Conservation (phyloP, 1,140 invertebrate species). For the Caerostris darwini region DNA sequence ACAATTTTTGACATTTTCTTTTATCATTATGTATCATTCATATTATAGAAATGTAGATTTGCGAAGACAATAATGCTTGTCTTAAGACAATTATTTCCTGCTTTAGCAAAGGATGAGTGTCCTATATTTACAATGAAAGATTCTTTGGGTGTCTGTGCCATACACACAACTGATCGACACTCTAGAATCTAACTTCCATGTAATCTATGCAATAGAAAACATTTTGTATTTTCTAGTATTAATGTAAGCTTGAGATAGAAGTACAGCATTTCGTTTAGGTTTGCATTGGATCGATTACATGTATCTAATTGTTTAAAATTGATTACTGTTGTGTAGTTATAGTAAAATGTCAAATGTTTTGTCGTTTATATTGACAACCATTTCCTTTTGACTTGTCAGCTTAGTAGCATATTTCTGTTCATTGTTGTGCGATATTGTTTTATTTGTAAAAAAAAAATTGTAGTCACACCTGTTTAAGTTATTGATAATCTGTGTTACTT, state of each 20-base stretch:
- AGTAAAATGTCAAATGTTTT: constrained; percentile 26
- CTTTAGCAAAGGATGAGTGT: not conserved
- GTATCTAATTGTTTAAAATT: constrained; percentile 56
- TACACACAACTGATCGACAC: constrained; percentile 45
- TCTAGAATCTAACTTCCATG: constrained; percentile 36
- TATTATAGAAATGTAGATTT: not conserved
- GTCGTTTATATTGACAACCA: not conserved
- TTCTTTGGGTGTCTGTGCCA: constrained; percentile 50
- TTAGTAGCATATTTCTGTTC: constrained; percentile 19
- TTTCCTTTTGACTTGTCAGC: constrained; percentile 55
- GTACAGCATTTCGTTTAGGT: constrained; percentile 53
- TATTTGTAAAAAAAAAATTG: constrained; percentile 51
- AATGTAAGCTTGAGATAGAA: constrained; percentile 7
- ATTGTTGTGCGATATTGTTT: constrained; percentile 60
- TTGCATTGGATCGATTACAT: not conserved
- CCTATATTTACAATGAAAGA: not conserved
- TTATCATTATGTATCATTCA: not conserved
- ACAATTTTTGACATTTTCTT: not conserved
- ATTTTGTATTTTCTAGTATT: not conserved
- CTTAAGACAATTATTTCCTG: not conserved
- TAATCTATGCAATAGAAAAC: constrained; percentile 42
- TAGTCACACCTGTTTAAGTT: constrained; percentile 52
- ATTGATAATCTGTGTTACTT: constrained; percentile 32
- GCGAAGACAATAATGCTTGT: not conserved
- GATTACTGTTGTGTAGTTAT: constrained; percentile 36